Evolutionary conservation across 2,888 invertebrate genomes (phyloP).

Genomic region (Ectemnius lituratus): DNA sequence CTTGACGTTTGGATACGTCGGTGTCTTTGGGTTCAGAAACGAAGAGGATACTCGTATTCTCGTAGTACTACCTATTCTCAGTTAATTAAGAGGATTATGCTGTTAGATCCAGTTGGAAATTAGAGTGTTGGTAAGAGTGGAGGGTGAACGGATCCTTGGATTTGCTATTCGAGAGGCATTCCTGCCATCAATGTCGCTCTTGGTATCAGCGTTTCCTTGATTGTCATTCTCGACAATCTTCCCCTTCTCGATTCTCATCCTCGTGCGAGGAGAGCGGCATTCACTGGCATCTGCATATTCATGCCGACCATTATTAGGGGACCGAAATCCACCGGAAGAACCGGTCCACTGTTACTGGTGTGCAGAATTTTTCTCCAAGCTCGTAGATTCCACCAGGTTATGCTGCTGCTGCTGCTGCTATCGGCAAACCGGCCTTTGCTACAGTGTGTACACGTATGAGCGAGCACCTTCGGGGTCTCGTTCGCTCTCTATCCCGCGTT

Average conservation of each 20-base stretch:
- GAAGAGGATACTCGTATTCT: too few species aligned
- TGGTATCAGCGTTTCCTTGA: constrained; percentile 11
- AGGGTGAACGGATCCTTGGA: constrained; percentile 23
- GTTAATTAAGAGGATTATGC: constrained; percentile 54
- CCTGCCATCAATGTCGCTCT: constrained; percentile 11
- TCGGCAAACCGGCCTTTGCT: background rate
- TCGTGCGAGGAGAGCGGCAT: constrained; percentile 20
- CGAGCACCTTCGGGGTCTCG: background rate
- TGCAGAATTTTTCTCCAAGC: background rate
- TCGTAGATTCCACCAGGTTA: constrained; percentile 1
- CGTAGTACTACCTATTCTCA: constrained; percentile 14
- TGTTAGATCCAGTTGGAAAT: constrained; percentile 42
- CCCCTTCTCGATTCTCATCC: constrained; percentile 13
- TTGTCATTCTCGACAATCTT: constrained; percentile 36
- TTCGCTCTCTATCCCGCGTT: background rate
- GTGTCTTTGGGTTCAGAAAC: too few species aligned
- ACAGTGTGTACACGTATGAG: too few species aligned
- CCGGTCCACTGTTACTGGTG: constrained; percentile 41
- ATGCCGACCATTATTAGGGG: constrained; percentile 52
- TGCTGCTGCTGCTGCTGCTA: background rate
- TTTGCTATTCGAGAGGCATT: constrained; percentile 50
- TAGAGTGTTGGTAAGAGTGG: constrained; percentile 61
- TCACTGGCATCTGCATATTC: constrained; percentile 42
- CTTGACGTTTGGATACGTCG: too few species aligned
- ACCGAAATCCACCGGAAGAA: constrained; percentile 50